Percentiles rank a stretch among this genome's conserved stretches.
Evolutionary conservation across 2,888 invertebrate genomes (phyloP).

Genomic region (Dermolepida albohirtum): DNA sequence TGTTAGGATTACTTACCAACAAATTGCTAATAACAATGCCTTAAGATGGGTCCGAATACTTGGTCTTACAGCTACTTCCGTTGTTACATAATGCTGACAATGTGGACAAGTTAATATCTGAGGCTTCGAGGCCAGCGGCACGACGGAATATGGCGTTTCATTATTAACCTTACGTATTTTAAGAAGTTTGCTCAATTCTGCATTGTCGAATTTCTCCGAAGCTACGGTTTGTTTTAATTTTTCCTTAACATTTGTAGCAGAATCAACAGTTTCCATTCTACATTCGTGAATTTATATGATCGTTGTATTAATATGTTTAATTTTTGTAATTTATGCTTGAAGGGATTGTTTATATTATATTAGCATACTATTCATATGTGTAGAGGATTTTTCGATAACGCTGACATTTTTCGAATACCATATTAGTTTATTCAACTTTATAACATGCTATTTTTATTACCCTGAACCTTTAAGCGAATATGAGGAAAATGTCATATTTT

Average conservation of each 20-base stretch:
- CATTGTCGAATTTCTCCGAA: conserved; percentile 14
- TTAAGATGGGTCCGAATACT: conserved; percentile 67
- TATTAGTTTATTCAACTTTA: too few relatives aligned
- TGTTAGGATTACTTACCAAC: conserved; percentile 58
- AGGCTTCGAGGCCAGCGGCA: conserved; percentile 60
- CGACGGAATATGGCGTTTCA: conserved; percentile 48
- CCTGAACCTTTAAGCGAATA: too few relatives aligned
- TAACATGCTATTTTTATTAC: too few relatives aligned
- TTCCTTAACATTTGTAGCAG: conserved; percentile 7
- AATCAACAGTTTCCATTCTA: background rate
- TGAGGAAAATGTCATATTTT: too few relatives aligned
- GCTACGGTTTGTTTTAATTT: background rate
- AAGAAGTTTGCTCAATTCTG: conserved; percentile 34
- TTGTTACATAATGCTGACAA: conserved; percentile 64
- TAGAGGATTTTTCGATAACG: too few relatives aligned
- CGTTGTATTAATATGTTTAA: too few relatives aligned
- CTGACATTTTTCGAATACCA: too few relatives aligned
- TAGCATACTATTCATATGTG: too few relatives aligned
- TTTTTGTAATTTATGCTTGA: too few relatives aligned
- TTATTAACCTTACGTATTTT: conserved; percentile 43
- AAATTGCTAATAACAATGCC: conserved; percentile 64
- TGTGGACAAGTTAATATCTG: conserved; percentile 64
- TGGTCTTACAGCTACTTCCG: conserved; percentile 62
- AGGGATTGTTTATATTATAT: too few relatives aligned
- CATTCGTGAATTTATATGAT: too few relatives aligned